These are phyloP conservation scores for Moxostoma hubbsi DNA, from an alignment of 2,797 vertebrate genomes.

Conservation along the genomic window DNA sequence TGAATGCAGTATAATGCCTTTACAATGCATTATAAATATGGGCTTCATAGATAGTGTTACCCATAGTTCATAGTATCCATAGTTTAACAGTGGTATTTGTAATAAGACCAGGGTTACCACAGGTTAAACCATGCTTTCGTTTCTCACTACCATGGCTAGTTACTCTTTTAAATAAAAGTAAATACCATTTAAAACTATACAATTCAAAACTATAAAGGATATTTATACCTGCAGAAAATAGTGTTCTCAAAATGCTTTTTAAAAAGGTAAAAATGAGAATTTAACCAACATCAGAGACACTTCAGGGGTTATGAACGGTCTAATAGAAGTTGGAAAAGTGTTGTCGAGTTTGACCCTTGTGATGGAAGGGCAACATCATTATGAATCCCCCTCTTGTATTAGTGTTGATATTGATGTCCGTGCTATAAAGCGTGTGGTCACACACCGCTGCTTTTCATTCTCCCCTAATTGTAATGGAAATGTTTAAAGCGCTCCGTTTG, in stretches of 20 bases:
- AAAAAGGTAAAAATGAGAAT: slow-evolving; percentile 7
- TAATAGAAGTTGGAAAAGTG: slow-evolving; percentile 33
- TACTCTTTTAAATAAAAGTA: too few relatives aligned
- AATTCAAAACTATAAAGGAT: too few relatives aligned
- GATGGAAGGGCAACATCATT: slow-evolving; percentile 14
- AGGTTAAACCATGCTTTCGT: too few relatives aligned
- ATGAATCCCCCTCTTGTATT: slow-evolving; percentile 24
- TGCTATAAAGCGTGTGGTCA: slow-evolving; percentile 34
- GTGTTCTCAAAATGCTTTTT: background rate
- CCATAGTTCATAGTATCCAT: too few relatives aligned
- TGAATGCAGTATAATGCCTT: too few relatives aligned
- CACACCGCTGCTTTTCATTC: slow-evolving; percentile 29
- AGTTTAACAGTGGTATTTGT: too few relatives aligned
- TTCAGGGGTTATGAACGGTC: background rate
- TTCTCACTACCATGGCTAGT: too few relatives aligned
- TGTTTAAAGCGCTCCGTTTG: slow-evolving; percentile 18
- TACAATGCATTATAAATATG: too few relatives aligned
- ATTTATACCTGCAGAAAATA: too few relatives aligned
- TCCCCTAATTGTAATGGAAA: slow-evolving; percentile 51
- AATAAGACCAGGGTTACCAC: too few relatives aligned
- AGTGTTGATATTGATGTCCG: slow-evolving; percentile 48
- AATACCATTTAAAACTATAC: too few relatives aligned
- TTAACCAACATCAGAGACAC: background rate
- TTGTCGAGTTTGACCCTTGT: slow-evolving; percentile 42
- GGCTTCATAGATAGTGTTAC: too few relatives aligned